Evolutionary conservation across 2,113 vertebrate species (phyloP).

Genomic region (Sphaerodactylus townsendi): DNA sequence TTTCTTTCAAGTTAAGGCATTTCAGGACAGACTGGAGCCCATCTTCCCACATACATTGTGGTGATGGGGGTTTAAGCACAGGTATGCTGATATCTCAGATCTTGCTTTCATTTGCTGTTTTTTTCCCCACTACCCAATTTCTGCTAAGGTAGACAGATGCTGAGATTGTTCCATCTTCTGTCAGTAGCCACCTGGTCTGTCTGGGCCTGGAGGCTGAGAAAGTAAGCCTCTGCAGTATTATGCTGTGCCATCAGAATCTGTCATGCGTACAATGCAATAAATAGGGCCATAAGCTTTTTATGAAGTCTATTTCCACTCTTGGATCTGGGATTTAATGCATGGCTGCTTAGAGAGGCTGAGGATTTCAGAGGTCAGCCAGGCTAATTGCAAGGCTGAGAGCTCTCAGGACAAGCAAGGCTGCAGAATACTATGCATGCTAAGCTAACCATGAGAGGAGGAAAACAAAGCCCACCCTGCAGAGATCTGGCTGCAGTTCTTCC

Average conservation of each 20-base stretch:
- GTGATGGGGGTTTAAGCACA: not conserved
- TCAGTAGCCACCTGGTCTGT: slow-evolving; percentile 27
- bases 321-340: slow-evolving; percentile 77
- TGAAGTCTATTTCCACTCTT: slow-evolving; percentile 77
- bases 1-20: not conserved
- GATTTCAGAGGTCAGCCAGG: slow-evolving; percentile 74
- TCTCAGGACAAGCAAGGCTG: not conserved
- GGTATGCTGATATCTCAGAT: slow-evolving; percentile 20
- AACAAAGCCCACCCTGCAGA: not conserved
- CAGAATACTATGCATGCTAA: rapidly evolving
- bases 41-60: not conserved
- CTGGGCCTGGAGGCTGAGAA: slow-evolving; percentile 18
- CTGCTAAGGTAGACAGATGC: slow-evolving; percentile 1
- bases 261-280: slow-evolving; percentile 72
- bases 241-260: slow-evolving; percentile 32
- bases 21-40: not conserved
- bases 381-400: slow-evolving; percentile 73
- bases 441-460: not conserved
- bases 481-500: not conserved
- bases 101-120: slow-evolving; percentile 55
- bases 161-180: not conserved
- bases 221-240: not conserved
- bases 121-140: slow-evolving; percentile 26
- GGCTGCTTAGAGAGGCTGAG: slow-evolving; percentile 72
- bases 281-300: slow-evolving; percentile 75